A percentile compares a stretch with the other conserved stretches of the same genome.
Conservation (phyloP, 1,140 invertebrate genomes). For the Cyrtorhinus lividipennis region DNA sequence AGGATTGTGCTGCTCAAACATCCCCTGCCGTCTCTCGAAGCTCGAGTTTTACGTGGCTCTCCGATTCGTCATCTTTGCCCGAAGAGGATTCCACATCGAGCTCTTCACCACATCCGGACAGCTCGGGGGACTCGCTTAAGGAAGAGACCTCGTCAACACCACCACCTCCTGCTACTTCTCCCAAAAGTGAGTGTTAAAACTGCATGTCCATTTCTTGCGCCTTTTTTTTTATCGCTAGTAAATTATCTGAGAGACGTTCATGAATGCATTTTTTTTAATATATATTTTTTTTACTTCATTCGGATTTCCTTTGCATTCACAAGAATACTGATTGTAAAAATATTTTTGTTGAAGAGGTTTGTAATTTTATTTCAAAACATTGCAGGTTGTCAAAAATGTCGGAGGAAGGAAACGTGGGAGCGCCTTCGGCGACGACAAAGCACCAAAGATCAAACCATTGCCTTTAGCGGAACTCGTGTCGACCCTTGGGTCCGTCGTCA, state of each 20-base stretch:
- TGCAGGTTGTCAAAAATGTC: constrained; percentile 33
- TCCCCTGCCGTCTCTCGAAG: constrained; percentile 37
- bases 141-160: constrained; percentile 14
- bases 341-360: no score
- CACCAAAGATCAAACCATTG: background rate
- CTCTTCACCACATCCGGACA: constrained; percentile 38
- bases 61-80: constrained; percentile 32
- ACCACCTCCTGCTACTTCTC: background rate
- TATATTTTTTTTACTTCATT: no score
- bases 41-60: constrained; percentile 40
- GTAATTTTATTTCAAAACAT: no score
- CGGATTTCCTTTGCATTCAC: no score
- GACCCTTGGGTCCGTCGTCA: constrained; percentile 36
- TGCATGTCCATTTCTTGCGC: no score
- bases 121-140: constrained; percentile 24
- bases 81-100: constrained; percentile 38
- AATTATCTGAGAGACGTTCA: no score
- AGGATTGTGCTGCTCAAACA: constrained; percentile 32
- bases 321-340: no score
- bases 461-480: constrained; percentile 27
- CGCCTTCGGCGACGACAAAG: constrained; percentile 33
- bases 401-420: constrained; percentile 42
- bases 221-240: no score
- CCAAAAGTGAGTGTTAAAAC: constrained; percentile 7
- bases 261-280: no score